Evolutionary conservation across 1,140 invertebrate genomes (phyloP).

Genomic region (Ctenoplectra terminalis): DNA sequence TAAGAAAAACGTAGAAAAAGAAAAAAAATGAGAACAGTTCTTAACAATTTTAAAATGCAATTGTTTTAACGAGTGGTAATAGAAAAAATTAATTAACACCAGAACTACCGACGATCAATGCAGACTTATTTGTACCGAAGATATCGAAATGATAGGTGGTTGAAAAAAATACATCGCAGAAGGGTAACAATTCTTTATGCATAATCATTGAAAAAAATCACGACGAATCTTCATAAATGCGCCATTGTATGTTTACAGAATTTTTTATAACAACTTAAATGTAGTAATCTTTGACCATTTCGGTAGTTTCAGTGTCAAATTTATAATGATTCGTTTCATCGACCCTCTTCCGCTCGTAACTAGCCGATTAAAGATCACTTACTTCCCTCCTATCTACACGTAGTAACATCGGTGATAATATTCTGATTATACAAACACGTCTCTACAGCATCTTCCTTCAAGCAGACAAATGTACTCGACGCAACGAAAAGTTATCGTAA

Average conservation of each 20-base stretch:
- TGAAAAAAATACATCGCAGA: no score
- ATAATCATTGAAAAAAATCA: no score
- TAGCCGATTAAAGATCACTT: constrained; percentile 41
- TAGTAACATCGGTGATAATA: constrained; percentile 60
- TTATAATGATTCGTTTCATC: no score
- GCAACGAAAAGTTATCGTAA: constrained; percentile 4
- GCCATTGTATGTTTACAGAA: no score
- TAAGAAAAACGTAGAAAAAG: not conserved
- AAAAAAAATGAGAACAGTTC: not conserved
- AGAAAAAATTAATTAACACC: not conserved
- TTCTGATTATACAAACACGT: constrained; percentile 60
- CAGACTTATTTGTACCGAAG: no score
- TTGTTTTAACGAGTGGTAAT: not conserved
- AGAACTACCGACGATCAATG: not conserved
- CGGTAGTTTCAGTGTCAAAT: no score
- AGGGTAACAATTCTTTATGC: no score
- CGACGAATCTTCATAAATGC: no score
- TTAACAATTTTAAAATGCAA: not conserved
- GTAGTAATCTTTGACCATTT: no score
- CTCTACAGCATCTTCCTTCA: constrained; percentile 25
- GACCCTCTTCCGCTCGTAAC: constrained; percentile 39
- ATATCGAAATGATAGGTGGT: no score
- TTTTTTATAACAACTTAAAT: no score
- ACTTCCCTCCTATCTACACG: constrained; percentile 54
- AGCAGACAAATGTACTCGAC: constrained; percentile 24